phyloP scores from a whole-genome alignment of 1,140 invertebrate genomes.

The Drosophila melanica region DNA sequence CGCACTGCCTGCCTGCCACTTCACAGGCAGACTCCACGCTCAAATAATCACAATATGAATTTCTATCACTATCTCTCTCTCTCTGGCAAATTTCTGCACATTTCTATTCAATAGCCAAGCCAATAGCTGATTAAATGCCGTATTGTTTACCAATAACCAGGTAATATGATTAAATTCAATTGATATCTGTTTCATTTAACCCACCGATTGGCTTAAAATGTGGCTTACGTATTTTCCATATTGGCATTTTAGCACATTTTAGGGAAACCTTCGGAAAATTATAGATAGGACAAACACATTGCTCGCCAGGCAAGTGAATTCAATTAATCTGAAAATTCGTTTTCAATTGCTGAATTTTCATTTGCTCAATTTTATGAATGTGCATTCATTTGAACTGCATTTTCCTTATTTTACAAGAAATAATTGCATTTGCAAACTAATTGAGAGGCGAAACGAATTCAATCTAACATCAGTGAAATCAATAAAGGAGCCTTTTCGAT shows the following conservation, averaged over 20 bases:
- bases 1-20: too few species aligned
- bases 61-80: not conserved
- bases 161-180: not conserved
- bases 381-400: not conserved
- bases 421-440: constrained; percentile 6
- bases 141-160: not conserved
- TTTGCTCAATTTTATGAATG: not conserved
- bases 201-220: not conserved
- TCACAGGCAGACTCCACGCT: too few species aligned
- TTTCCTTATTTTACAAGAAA: not conserved
- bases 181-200: not conserved
- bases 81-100: too few species aligned
- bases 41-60: not conserved
- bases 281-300: not conserved
- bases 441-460: constrained; percentile 5
- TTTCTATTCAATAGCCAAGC: not conserved
- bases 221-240: not conserved
- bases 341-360: not conserved
- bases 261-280: not conserved
- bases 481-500: not conserved
- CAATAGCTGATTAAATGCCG: not conserved
- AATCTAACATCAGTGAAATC: constrained; percentile 10
- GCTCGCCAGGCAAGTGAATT: not conserved
- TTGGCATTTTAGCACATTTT: not conserved
- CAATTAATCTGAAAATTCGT: not conserved